Percentiles rank a stretch among this genome's conserved stretches.
phyloP scores from a whole-genome alignment of 2,113 vertebrate species.

The Mungos mungo region DNA sequence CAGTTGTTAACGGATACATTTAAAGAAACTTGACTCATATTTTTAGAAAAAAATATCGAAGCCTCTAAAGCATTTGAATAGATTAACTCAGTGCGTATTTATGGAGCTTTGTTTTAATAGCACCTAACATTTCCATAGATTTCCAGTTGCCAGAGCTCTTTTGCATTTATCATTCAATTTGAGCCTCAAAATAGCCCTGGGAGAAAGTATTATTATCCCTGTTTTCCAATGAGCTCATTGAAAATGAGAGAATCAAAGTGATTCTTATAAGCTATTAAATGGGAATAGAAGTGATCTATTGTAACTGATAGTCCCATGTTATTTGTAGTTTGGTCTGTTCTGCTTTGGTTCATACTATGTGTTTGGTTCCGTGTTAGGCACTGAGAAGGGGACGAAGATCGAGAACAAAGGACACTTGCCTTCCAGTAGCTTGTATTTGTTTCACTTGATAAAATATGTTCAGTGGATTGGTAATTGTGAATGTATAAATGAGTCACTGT shows the following conservation, averaged over 20 bases:
- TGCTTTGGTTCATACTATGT: not conserved
- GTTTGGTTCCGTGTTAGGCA: not conserved
- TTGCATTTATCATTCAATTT: constrained; percentile 32
- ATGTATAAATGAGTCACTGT: not conserved
- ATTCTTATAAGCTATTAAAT: not conserved
- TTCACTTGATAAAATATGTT: not conserved
- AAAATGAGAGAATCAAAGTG: not conserved
- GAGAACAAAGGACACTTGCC: not conserved
- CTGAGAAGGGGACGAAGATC: not conserved
- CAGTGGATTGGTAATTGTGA: not conserved
- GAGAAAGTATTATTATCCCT: not conserved
- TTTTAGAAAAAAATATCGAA: not conserved
- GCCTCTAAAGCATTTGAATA: constrained; percentile 36
- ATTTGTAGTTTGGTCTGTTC: not conserved
- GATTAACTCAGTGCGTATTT: constrained; percentile 26
- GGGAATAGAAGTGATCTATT: not conserved
- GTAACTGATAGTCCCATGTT: not conserved
- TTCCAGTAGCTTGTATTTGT: not conserved
- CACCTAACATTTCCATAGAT: constrained; percentile 30
- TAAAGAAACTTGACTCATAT: constrained; percentile 46
- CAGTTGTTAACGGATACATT: constrained; percentile 57
- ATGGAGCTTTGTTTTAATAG: constrained; percentile 54
- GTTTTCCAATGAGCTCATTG: not conserved
- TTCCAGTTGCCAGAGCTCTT: not conserved
- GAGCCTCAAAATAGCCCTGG: not conserved